Evolutionary conservation across 2,113 vertebrate species (phyloP), one percentile per base, ranked within the genome.

Genomic region (Myrmecobius fasciatus): DNA sequence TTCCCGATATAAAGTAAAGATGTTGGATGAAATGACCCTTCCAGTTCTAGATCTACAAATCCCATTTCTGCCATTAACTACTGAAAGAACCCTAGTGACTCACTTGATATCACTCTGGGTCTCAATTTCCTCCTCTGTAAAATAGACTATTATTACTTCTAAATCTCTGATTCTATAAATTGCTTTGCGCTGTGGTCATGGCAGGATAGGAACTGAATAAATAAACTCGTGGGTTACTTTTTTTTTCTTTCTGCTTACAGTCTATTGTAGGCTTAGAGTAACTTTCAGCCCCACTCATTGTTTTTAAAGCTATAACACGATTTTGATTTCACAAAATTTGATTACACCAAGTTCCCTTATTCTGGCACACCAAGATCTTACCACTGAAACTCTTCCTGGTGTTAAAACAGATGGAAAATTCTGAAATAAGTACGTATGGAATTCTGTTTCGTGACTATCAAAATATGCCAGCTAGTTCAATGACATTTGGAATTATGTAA

Each of bases 341-440:
- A 95, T 96, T 93, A 96, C 90, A 93, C 14, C 52, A 53, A 96
- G 91, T 96, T 96, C 95, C 96, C 89, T 48, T 83, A 31, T n/a
- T 88, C 28, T 92, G 90, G 94, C 93, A 97, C 97, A 97, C 60
- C 49, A 31, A 95, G 96, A 97, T 97, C 97, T 96, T 94, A 56
- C 94, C 97, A 94, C 8, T 25, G 49, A 94, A 94, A 93, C 52
- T 93, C 93, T 56, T 56, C 93, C 94, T 96, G 91, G 96, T 94
- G 95, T 46, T 91, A 91, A 83, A 96, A 93, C 97, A 98, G 97
- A 97, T 97, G 97, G 96, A 48, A 93, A 52, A 75, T 93, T 96
- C 91, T 96, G 94, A 96, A 96, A 95, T 91, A 67, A 9, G 53
- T 93, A 94, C 4, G 93, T 95, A 94, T 96, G 96, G 94, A 96